A percentile compares a stretch with the other conserved stretches of the same genome.
phyloP scores from a whole-genome alignment of 1,140 invertebrate species.

The Epicauta chinensis region DNA sequence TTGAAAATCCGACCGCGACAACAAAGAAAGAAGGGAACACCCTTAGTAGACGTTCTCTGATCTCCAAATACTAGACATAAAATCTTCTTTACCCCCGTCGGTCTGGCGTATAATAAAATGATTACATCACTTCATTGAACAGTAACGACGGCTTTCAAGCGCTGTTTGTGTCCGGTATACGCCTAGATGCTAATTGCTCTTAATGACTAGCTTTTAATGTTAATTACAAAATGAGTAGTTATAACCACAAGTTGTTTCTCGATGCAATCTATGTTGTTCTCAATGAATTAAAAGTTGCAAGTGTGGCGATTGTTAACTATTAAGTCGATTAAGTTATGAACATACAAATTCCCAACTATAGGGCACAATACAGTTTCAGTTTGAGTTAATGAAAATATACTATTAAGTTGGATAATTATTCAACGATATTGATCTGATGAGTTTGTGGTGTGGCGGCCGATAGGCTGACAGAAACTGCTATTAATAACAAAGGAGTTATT shows the following conservation, averaged over 20 bases:
- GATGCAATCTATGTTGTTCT: slow-evolving; percentile 31
- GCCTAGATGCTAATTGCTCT: slow-evolving; percentile 27
- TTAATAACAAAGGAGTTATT: slow-evolving; percentile 38
- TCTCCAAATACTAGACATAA: slow-evolving; percentile 28
- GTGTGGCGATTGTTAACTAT: not conserved
- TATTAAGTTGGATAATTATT: slow-evolving; percentile 37
- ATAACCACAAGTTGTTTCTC: slow-evolving; percentile 19
- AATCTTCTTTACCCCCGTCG: slow-evolving; percentile 28
- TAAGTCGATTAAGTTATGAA: slow-evolving; percentile 4
- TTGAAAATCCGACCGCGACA: slow-evolving; percentile 25
- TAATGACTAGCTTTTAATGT: slow-evolving; percentile 34
- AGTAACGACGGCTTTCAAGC: slow-evolving; percentile 31
- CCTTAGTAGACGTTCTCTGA: slow-evolving; percentile 23
- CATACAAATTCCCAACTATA: slow-evolving; percentile 30
- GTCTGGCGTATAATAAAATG: slow-evolving; percentile 36
- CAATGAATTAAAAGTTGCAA: slow-evolving; percentile 20
- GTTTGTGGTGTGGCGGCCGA: slow-evolving; percentile 30
- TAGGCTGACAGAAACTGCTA: slow-evolving; percentile 35
- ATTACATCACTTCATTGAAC: slow-evolving; percentile 39
- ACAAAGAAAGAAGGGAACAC: slow-evolving; percentile 25
- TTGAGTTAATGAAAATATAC: slow-evolving; percentile 36
- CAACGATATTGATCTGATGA: slow-evolving; percentile 36
- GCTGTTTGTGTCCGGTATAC: slow-evolving; percentile 28
- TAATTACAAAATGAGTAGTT: slow-evolving; percentile 32
- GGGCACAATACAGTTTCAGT: slow-evolving; percentile 31